Evolutionary conservation across 2,113 vertebrate genomes (phyloP).

Genomic region (Silurus glanis): DNA sequence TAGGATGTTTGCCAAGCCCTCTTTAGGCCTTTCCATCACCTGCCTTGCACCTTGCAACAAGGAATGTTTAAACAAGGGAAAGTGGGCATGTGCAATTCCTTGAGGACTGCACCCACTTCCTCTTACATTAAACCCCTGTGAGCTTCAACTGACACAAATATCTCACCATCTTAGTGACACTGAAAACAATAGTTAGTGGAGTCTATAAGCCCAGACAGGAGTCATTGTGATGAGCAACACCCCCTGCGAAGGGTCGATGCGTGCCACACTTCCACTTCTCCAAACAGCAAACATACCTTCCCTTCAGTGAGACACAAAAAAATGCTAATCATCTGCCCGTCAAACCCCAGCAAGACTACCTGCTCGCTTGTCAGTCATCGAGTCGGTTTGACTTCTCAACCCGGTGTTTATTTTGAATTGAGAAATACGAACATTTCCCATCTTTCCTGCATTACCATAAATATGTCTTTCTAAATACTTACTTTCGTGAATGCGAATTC

Average conservation of each 20-base stretch:
- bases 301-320: slow-evolving; percentile 38
- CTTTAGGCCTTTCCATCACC: slow-evolving; percentile 9
- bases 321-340: slow-evolving; percentile 45
- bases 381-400: neutral
- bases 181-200: slow-evolving; percentile 33
- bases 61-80: slow-evolving; percentile 46
- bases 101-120: slow-evolving; percentile 42
- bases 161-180: slow-evolving; percentile 37
- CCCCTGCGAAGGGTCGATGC: slow-evolving; percentile 37
- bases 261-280: slow-evolving; percentile 44
- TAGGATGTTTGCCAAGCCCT: neutral
- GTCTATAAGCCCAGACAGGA: slow-evolving; percentile 48
- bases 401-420: neutral
- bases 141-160: slow-evolving; percentile 47
- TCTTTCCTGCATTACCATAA: neutral
- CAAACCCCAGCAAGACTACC: slow-evolving; percentile 36
- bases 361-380: slow-evolving; percentile 10
- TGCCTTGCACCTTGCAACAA: slow-evolving; percentile 50
- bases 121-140: slow-evolving; percentile 36
- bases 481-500: neutral
- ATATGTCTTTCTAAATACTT: neutral
- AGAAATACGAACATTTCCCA: neutral
- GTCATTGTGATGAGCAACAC: slow-evolving; percentile 46
- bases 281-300: slow-evolving; percentile 52
- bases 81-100: slow-evolving; percentile 46